These are phyloP conservation scores for Odocoileus hemionus DNA, from an alignment of 2,113 vertebrate genomes.

Conservation along the genomic window DNA sequence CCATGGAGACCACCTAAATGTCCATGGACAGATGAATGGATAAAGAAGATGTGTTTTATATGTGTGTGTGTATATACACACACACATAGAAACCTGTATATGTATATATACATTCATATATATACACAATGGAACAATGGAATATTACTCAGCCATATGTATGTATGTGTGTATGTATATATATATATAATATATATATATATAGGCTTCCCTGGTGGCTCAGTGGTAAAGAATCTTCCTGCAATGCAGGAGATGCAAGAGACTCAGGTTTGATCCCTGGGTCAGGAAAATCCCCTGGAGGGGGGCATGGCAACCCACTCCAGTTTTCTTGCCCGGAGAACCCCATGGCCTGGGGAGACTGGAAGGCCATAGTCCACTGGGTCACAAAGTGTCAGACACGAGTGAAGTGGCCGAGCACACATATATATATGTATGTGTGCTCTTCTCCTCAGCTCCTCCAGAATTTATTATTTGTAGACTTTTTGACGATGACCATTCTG, in stretches of 20 bases:
- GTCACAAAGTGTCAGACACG: not conserved
- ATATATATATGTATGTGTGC: fast-evolving
- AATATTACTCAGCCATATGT: not conserved
- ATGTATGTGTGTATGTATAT: not conserved
- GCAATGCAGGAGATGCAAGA: not conserved
- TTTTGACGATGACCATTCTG: not conserved
- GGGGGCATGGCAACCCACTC: not conserved
- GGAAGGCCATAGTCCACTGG: not conserved
- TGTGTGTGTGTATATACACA: not conserved
- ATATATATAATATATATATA: not conserved
- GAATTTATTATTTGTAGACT: not conserved
- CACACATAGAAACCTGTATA: not conserved
- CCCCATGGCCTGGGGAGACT: not conserved
- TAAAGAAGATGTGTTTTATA: not conserved
- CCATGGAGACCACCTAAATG: not conserved
- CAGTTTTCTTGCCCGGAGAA: not conserved
- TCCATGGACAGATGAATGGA: not conserved
- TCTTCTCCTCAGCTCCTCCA: not conserved
- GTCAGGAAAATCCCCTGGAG: not conserved
- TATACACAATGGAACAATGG: not conserved
- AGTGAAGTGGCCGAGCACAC: not conserved
- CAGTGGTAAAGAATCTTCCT: not conserved
- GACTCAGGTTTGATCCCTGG: not conserved
- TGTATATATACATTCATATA: not conserved
- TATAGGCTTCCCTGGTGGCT: not conserved